Base-by-base conservation (phyloP, 2,888 invertebrate species). In the Spisula subtruncata region DNA sequence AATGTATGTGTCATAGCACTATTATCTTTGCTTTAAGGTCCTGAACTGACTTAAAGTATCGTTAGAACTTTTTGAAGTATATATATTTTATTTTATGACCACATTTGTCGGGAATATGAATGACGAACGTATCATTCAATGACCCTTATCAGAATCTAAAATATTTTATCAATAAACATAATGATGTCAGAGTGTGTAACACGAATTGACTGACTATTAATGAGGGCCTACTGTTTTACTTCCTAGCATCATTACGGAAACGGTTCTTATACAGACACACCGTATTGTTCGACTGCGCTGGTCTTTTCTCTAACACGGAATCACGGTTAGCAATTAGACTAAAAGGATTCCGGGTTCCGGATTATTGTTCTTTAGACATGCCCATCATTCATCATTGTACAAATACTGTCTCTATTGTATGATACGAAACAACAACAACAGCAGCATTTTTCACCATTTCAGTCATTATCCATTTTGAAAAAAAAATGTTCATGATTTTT, bases 331-430 rank as follows among this genome's bases (percentile, higher is more conserved):
- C 75, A 75, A 75, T 75, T 75, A 75, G 18, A 35, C 75, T 75
- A 75, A 75, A 75, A 75, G 75, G 75, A 75, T 35, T 75, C 75
- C 75, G 75, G 35, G 35, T 75, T 75, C 75, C 75, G 75, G 75
- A 18, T 32, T 80, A 80, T 85, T 85, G 85, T 85, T 51, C 85
- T 75, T n/a, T 25, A 41, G 14, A 41, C 75, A 87, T 51, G 80
- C 20, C 48, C 75, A 35, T 82, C 87, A 87, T 87, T 54, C 83
- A 83, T 87, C 83, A 87, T 80, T 46, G 41, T 87, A 48, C 82
- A 32, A 75, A 75, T 32, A 32, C 75, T 75, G 75, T 25, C 32
- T 75, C 35, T 32, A 75, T 75, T 75, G 75, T 75, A 75, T 0
- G 75, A 32, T 35, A 35, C 32, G 18, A 75, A 75, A 75, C 75